Base-by-base conservation (phyloP, 2,797 vertebrate genomes). In the Telmatherina bonti region DNA sequence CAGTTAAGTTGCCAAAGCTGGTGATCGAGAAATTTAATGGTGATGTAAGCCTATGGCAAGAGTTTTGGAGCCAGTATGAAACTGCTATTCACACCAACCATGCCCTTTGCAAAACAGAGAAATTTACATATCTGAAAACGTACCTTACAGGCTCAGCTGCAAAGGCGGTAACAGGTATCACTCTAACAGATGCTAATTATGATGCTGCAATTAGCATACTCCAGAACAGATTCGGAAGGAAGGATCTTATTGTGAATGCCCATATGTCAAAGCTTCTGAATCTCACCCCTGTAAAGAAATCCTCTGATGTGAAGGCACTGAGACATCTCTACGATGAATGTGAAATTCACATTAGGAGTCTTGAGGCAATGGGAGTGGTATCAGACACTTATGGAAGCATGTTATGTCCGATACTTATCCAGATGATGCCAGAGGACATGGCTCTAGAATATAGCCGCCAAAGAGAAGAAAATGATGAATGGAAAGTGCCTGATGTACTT, bases 21-120 rank as follows among this genome's bases (percentile, higher is more conserved):
- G 27, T 16, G 12, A 18, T 29, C 1, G 55, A 68, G 2, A 85
- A 81, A 57, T 79, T 31, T 8, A 36, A 36, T 9, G 64, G 70
- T 60, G 68, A 74, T 47, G 29, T 78, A 33, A 74, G 70, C 41
- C 18, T 59, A 35, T 70, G 24, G 82, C 76, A 82, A 29, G 70
- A 79, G 66, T 75, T 78, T 10, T 82, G 70, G 67, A 65, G 30
- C 5, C 67, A 75, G 15, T 72, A 69, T 60, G 57, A 82, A 47
- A 78, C 52, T 7, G 45, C 74, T 60, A 76, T 84, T 72, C 60
- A 76, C 36, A 22, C 35, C 4, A 79, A 78, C 57, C n/a, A 62
- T 38, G 52, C 61, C 7, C 33, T 84, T 35, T 76, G 62, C 4
- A 82, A 84, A 20, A 59, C 10, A 16, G 75, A 82, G 7, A 81